phyloP scores from a whole-genome alignment of 2,797 vertebrate species.

The Sebastes flavidus region DNA sequence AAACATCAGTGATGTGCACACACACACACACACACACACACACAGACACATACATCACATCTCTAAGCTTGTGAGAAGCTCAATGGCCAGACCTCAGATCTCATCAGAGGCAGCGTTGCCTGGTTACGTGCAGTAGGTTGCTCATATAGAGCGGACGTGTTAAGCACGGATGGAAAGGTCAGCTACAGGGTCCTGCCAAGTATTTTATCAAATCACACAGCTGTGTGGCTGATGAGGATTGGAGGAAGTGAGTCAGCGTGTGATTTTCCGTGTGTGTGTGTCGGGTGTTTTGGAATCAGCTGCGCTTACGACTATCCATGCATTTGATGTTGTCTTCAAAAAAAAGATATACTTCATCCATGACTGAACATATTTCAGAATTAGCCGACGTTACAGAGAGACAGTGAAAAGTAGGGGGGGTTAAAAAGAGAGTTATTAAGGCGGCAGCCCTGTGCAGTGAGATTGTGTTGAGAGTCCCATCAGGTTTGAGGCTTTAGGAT shows the following conservation, averaged over 20 bases:
- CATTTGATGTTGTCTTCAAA: constrained; percentile 43
- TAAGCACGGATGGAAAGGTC: constrained; percentile 68
- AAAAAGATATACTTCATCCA: constrained; percentile 12
- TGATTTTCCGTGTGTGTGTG: background rate
- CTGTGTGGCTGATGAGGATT: constrained; percentile 45
- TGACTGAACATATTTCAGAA: constrained; percentile 18
- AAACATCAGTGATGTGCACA: constrained; percentile 2
- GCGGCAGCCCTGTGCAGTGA: constrained; percentile 13
- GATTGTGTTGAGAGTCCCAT: constrained; percentile 58
- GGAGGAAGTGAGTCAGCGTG: constrained; percentile 8
- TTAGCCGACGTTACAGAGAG: constrained; percentile 1
- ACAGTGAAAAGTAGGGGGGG: background rate
- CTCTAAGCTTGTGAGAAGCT: constrained; percentile 25
- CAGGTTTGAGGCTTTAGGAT: constrained; percentile 47
- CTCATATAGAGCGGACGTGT: constrained; percentile 39
- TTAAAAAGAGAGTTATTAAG: constrained; percentile 15
- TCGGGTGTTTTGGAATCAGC: constrained; percentile 22
- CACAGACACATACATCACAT: background rate
- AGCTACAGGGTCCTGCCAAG: constrained; percentile 58
- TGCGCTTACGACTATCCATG: constrained; percentile 8
- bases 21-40: background rate
- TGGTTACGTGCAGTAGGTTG: constrained; percentile 57
- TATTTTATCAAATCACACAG: constrained; percentile 73
- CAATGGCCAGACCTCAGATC: constrained; percentile 37
- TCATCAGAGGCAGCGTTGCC: constrained; percentile 62